Percentiles rank a stretch among this genome's conserved stretches.
Evolutionary conservation across 2,888 invertebrate genomes (phyloP).

Genomic region (Elaeidobius kamerunicus): DNA sequence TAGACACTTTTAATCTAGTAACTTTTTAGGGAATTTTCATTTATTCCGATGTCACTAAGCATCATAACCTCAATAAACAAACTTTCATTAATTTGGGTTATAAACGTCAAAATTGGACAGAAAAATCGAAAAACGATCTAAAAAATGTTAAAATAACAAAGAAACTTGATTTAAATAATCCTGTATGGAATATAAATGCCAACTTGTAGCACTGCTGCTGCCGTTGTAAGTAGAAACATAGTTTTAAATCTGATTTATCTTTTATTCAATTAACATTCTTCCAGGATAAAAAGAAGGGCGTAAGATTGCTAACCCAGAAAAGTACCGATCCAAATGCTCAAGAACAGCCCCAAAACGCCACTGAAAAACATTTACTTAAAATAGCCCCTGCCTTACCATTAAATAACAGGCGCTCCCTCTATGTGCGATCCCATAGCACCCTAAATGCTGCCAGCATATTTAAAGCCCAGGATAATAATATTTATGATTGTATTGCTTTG

Average conservation of each 20-base stretch:
- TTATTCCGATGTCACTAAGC: slow-evolving; percentile 8
- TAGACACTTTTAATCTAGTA: slow-evolving; percentile 6
- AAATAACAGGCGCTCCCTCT: slow-evolving; percentile 39
- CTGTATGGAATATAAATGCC: slow-evolving; percentile 46
- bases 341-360: slow-evolving; percentile 28
- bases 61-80: slow-evolving; percentile 35
- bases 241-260: not conserved
- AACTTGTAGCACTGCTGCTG: slow-evolving; percentile 48
- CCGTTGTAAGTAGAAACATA: slow-evolving; percentile 41
- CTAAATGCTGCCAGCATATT: slow-evolving; percentile 44
- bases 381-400: slow-evolving; percentile 46
- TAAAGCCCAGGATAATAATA: slow-evolving; percentile 33
- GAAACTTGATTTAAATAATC: slow-evolving; percentile 12
- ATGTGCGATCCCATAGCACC: slow-evolving; percentile 54
- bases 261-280: slow-evolving; percentile 25
- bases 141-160: slow-evolving; percentile 23
- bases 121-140: slow-evolving; percentile 11
- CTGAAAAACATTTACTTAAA: slow-evolving; percentile 44
- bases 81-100: slow-evolving; percentile 31
- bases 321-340: slow-evolving; percentile 36
- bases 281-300: slow-evolving; percentile 44
- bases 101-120: slow-evolving; percentile 27
- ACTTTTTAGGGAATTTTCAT: slow-evolving; percentile 17
- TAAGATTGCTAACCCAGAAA: slow-evolving; percentile 37
- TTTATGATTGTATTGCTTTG: slow-evolving; percentile 47